phyloP scores from a whole-genome alignment of 2,888 invertebrate species.

The Noctua janthe region DNA sequence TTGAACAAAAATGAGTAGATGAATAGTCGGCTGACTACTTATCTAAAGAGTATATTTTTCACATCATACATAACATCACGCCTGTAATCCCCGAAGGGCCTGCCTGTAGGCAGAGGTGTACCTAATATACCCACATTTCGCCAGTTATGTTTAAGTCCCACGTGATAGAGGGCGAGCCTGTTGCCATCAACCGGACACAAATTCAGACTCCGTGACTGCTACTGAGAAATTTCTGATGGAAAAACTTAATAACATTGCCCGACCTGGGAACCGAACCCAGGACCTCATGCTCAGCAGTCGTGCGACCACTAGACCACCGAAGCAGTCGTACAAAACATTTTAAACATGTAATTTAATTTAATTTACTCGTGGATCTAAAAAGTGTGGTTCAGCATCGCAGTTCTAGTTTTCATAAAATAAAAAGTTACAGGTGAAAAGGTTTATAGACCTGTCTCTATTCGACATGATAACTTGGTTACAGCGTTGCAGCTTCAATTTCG shows the following conservation, averaged over 20 bases:
- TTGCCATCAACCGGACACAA: too few relatives aligned
- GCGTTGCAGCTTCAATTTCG: conserved; percentile 54
- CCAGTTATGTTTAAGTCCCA: too few relatives aligned
- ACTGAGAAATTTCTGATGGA: too few relatives aligned
- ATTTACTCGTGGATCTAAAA: neutral
- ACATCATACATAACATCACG: too few relatives aligned
- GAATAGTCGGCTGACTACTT: neutral
- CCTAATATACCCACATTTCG: too few relatives aligned
- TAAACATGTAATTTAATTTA: neutral
- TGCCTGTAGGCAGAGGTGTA: too few relatives aligned
- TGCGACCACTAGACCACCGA: neutral
- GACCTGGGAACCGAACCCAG: too few relatives aligned
- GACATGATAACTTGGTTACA: conserved; percentile 55
- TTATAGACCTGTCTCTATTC: conserved; percentile 22
- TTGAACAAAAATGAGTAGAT: neutral
- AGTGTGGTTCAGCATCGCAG: neutral
- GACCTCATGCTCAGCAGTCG: neutral
- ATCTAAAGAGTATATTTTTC: neutral
- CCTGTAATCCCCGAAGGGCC: too few relatives aligned
- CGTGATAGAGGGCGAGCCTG: too few relatives aligned
- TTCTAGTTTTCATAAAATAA: conserved; percentile 26
- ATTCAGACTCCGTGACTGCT: too few relatives aligned
- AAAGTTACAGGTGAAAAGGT: conserved; percentile 39
- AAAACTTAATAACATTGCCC: too few relatives aligned
- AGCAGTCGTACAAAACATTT: neutral